Percentiles rank a stretch among this genome's conserved stretches.
phyloP scores from a whole-genome alignment of 2,113 vertebrate species.

The Typhlomys cinereus region DNA sequence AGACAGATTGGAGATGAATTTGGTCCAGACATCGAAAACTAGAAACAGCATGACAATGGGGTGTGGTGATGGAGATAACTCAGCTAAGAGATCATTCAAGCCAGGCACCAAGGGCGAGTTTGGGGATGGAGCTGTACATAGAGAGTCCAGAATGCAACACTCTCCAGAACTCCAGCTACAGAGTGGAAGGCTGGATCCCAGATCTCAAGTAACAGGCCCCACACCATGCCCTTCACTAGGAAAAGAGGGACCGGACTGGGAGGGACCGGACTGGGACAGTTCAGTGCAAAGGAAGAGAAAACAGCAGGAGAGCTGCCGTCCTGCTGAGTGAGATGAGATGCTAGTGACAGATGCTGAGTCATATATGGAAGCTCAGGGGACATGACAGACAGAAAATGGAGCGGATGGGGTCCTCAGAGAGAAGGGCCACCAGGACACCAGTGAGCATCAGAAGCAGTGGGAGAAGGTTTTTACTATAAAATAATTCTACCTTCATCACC shows the following conservation, averaged over 20 bases:
- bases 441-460: not conserved
- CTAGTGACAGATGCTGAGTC: not conserved
- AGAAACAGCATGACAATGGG: not conserved
- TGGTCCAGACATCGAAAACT: not conserved
- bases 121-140: not conserved
- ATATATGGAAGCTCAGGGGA: not conserved
- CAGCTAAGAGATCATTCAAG: not conserved
- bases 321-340: not conserved
- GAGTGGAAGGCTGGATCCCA: not conserved
- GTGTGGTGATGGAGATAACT: not conserved
- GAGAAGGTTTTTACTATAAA: constrained; percentile 11
- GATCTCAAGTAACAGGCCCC: not conserved
- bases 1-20: not conserved
- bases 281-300: not conserved
- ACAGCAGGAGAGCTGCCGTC: not conserved
- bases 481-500: not conserved
- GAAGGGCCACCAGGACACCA: not conserved
- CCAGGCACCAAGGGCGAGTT: not conserved
- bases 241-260: no score
- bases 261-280: no score
- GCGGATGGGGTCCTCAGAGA: not conserved
- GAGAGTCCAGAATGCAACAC: not conserved
- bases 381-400: not conserved
- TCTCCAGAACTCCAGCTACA: no score
- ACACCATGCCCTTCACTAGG: no score